These are phyloP conservation scores for Latrodectus hesperus DNA, from an alignment of 2,888 invertebrate species.

Conservation along the genomic window DNA sequence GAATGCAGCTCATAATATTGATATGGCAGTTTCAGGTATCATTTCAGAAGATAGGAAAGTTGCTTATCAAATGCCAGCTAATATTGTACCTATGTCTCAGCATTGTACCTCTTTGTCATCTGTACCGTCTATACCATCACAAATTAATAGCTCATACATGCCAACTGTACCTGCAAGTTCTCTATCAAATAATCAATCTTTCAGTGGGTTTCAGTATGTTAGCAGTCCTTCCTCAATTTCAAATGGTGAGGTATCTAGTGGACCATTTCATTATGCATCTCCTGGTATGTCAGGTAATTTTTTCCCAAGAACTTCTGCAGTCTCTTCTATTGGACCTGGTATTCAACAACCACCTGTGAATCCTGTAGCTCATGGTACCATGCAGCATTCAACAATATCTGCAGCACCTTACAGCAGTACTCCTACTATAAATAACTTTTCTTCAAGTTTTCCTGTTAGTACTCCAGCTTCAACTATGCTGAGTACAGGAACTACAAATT, in stretches of 20 bases:
- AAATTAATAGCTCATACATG: not conserved
- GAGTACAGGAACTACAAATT: not conserved
- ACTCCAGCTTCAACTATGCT: slow-evolving; percentile 8
- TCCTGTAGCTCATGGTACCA: too few relatives aligned
- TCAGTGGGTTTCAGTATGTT: too few relatives aligned
- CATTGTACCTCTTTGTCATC: not conserved
- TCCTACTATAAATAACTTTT: not conserved
- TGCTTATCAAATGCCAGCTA: not conserved
- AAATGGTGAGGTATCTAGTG: not conserved
- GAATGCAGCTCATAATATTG: not conserved
- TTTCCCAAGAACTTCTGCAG: too few relatives aligned
- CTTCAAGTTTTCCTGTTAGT: not conserved
- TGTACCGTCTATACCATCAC: not conserved
- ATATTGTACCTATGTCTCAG: not conserved
- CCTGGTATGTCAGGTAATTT: too few relatives aligned
- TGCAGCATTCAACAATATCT: too few relatives aligned
- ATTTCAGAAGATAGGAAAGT: not conserved
- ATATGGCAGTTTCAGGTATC: not conserved
- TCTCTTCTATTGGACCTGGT: too few relatives aligned
- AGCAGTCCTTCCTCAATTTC: too few relatives aligned
- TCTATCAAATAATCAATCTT: too few relatives aligned
- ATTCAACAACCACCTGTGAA: too few relatives aligned
- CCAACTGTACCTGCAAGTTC: not conserved
- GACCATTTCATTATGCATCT: too few relatives aligned
- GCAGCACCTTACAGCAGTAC: not conserved